Conservation (phyloP, 1,140 invertebrate genomes). For the Macrobrachium nipponense region DNA sequence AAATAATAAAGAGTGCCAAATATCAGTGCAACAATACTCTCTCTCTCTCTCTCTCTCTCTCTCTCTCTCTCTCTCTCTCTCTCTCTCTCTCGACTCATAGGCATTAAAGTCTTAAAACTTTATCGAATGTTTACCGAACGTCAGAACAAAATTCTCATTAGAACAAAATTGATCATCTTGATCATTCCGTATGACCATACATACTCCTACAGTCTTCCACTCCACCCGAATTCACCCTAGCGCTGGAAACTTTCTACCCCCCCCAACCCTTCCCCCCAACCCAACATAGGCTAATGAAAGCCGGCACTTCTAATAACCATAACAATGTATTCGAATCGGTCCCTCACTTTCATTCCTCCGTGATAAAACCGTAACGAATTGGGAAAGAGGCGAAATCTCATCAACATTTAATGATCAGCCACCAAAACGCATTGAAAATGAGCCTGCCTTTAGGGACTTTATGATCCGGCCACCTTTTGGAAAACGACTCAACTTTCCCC, state of each 20-base stretch:
- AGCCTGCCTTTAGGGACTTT: neutral
- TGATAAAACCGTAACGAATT: slow-evolving; percentile 30
- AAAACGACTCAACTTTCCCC: neutral
- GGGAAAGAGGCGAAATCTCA: slow-evolving; percentile 41
- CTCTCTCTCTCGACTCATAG: too few species aligned
- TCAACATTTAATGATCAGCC: slow-evolving; percentile 42
- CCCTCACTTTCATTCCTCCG: slow-evolving; percentile 24
- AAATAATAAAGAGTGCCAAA: too few species aligned
- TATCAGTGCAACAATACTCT: too few species aligned
- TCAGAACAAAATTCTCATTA: too few species aligned
- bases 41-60: too few species aligned
- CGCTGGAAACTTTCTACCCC: neutral
- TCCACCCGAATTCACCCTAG: neutral
- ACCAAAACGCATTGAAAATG: slow-evolving; percentile 33
- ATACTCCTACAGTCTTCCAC: neutral
- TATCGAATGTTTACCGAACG: too few species aligned
- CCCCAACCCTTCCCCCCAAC: neutral
- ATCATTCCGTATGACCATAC: too few species aligned
- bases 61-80: too few species aligned
- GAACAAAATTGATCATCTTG: too few species aligned
- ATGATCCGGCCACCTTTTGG: neutral
- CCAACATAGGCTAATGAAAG: neutral
- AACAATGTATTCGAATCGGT: neutral
- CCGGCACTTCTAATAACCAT: neutral
- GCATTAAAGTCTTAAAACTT: too few species aligned